Evolutionary conservation across 2,797 vertebrate species (phyloP), one percentile per base, ranked within the genome.

Genomic region (Chiloscyllium punctatum): DNA sequence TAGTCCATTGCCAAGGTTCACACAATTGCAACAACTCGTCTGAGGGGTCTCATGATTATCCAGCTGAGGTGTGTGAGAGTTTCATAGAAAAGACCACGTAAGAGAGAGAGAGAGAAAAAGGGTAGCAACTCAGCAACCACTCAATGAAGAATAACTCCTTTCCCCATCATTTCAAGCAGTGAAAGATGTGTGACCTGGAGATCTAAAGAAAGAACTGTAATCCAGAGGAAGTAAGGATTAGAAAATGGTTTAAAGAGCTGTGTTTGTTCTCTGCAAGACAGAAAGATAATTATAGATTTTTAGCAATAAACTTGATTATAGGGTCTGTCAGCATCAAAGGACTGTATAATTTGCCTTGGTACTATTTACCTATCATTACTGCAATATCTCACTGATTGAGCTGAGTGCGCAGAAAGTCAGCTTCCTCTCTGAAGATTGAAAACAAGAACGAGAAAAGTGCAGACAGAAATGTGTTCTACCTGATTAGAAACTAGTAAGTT

Each of bases 301-400:
- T 84, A 84, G 82, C 82, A 84, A 84, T 84, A 84, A 84, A 84
- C 82, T 48, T 48, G 82, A 84, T 84, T 84, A 84, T 84, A 84
- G 82, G 48, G 82, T 8, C 37, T 42, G 79, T 84, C 82, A 48
- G 37, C 82, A 48, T 84, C 42, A 48, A 84, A 84, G 82, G 48
- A 25, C 42, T 23, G 23, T 84, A 84, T 84, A 23, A 84, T 84
- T 84, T 48, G 21, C 82, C 18, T 74, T 23, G 37, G 21, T 23
- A 37, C 82, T 42, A 8, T 42, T 48, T 48, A 84, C 21, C 82
- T 48, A 23, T 84, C 82, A 84, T 84, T 84, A 84, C 42, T 84
- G 82, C 37, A 84, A 8, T 2, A 8, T 1, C 37, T 6, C 42
- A 48, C 21, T 23, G 37, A 23, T 84, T 1, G 2, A 48, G 42